These are phyloP conservation scores for Mormyrops attenuatus DNA, from an alignment of 2,797 vertebrate genomes.

Conservation along the genomic window DNA sequence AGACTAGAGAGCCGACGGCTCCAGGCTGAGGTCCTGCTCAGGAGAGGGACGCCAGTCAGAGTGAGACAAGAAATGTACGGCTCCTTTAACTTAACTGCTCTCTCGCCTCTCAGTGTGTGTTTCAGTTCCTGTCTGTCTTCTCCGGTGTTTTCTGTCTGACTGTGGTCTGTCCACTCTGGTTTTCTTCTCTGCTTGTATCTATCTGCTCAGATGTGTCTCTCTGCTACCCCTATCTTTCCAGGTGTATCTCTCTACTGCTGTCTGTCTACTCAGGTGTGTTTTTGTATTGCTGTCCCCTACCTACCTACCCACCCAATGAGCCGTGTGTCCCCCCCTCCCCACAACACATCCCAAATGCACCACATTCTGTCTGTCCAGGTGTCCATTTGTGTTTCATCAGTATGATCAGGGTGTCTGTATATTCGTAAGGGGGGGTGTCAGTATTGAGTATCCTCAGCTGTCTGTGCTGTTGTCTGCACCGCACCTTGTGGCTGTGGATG, in stretches of 20 bases:
- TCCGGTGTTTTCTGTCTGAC: not conserved
- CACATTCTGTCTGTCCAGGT: not conserved
- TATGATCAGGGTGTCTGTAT: not conserved
- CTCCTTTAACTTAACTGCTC: not conserved
- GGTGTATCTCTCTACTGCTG: constrained; percentile 3
- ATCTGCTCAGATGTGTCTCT: constrained; percentile 11
- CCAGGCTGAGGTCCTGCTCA: not conserved
- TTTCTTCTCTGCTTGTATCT: constrained; percentile 8
- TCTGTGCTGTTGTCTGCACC: not conserved
- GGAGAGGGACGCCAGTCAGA: not conserved
- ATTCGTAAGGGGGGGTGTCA: not conserved
- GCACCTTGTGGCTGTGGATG: not conserved
- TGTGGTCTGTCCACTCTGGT: not conserved
- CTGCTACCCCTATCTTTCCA: not conserved
- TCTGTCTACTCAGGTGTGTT: constrained; percentile 19
- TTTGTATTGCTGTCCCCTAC: constrained; percentile 5
- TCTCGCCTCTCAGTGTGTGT: constrained; percentile 17
- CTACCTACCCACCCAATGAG: not conserved
- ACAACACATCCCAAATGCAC: not conserved
- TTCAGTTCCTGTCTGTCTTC: not conserved
- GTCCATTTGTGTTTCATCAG: not conserved
- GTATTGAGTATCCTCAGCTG: not conserved
- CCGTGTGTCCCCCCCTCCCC: too few relatives aligned
- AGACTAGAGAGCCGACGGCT: not conserved
- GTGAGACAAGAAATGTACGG: not conserved